Percentiles rank a stretch among this genome's conserved stretches.
Evolutionary conservation across 2,797 vertebrate species (phyloP).

Genomic region (Oophaga sylvatica): DNA sequence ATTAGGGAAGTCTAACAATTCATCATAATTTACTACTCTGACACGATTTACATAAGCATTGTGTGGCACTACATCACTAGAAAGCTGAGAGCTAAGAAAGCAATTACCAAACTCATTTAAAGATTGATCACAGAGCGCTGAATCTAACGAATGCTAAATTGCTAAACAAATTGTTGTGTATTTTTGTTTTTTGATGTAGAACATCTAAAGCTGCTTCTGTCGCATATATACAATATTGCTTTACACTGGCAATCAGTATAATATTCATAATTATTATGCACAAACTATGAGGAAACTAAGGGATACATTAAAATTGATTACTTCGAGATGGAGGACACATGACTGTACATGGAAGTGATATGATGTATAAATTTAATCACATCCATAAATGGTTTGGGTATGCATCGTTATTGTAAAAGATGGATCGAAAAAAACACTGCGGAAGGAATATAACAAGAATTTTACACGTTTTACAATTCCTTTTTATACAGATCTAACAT

Average conservation of each 20-base stretch:
- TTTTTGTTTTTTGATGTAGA: slow-evolving; percentile 8
- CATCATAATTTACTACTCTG: slow-evolving; percentile 38
- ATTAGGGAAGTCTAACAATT: slow-evolving; percentile 41
- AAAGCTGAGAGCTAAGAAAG: slow-evolving; percentile 33
- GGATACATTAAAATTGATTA: background rate
- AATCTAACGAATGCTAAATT: background rate
- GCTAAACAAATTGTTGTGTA: slow-evolving; percentile 10
- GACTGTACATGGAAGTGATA: background rate
- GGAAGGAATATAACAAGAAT: no score
- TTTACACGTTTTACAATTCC: no score
- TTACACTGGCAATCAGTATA: background rate
- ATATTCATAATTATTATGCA: background rate
- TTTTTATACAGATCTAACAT: no score
- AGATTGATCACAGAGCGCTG: slow-evolving; percentile 35
- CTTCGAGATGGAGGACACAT: background rate
- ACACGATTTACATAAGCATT: slow-evolving; percentile 34
- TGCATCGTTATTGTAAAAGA: background rate
- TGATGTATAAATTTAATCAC: background rate
- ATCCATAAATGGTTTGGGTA: background rate
- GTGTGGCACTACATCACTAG: slow-evolving; percentile 21
- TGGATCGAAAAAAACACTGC: background rate
- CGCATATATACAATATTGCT: background rate
- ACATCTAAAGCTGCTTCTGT: background rate
- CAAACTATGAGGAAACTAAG: background rate
- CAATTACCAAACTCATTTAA: slow-evolving; percentile 42